Conservation (phyloP, 2,888 invertebrate genomes). For the Pristionchus japonicus region DNA sequence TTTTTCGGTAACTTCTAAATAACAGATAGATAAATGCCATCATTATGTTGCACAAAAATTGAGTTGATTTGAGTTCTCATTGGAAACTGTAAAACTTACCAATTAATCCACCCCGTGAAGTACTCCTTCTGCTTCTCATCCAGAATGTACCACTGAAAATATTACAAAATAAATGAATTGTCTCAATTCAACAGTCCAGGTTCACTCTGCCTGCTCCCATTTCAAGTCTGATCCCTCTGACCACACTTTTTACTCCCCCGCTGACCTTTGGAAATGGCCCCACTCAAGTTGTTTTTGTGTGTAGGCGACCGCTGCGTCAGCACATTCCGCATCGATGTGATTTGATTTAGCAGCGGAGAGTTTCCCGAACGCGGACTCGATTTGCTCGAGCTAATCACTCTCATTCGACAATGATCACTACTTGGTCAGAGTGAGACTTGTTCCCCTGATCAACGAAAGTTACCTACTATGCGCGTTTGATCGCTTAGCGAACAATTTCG, state of each 20-base stretch:
- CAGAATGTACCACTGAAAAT: constrained; percentile 72
- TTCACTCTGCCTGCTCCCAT: too few relatives aligned
- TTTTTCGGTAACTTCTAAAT: too few relatives aligned
- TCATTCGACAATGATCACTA: too few relatives aligned
- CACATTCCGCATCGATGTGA: not conserved
- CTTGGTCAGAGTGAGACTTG: too few relatives aligned
- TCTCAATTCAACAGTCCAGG: too few relatives aligned
- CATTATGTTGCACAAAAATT: too few relatives aligned
- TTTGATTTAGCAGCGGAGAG: not conserved
- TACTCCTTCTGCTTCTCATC: constrained; percentile 74
- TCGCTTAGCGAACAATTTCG: constrained; percentile 9
- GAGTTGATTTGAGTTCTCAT: too few relatives aligned
- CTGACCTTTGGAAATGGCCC: not conserved
- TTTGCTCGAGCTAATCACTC: not conserved
- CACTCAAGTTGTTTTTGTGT: not conserved
- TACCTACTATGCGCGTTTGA: not conserved
- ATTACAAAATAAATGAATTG: too few relatives aligned
- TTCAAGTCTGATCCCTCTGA: not conserved
- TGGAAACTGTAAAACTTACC: constrained; percentile 50
- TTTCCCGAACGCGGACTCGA: not conserved
- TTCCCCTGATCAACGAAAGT: not conserved
- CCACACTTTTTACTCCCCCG: not conserved
- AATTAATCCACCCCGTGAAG: constrained; percentile 74
- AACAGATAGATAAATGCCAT: too few relatives aligned
- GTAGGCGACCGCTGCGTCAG: not conserved